Conservation (phyloP, 2,113 vertebrate genomes). For the Leucopsar rothschildi region DNA sequence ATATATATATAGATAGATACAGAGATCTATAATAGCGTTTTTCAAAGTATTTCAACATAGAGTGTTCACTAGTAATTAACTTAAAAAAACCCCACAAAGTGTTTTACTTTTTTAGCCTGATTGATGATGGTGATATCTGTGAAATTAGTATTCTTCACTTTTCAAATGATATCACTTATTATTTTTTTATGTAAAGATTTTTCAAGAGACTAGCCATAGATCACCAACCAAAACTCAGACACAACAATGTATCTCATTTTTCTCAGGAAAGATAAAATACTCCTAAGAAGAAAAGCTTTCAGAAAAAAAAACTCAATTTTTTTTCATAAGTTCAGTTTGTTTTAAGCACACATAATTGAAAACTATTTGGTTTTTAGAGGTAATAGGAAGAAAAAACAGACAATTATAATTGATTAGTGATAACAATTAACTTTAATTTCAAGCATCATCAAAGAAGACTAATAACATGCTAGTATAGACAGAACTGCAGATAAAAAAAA, state of each 20-base stretch:
- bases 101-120: background rate
- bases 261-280: background rate
- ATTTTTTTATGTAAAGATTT: background rate
- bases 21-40: background rate
- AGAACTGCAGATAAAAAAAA: background rate
- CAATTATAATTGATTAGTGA: background rate
- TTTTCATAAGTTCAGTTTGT: background rate
- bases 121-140: background rate
- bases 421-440: background rate
- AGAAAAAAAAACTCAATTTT: background rate
- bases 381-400: background rate
- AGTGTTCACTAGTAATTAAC: background rate
- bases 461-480: background rate
- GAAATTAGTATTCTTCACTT: background rate
- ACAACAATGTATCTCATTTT: background rate
- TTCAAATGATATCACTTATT: background rate
- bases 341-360: background rate
- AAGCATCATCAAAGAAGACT: background rate
- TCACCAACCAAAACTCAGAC: background rate
- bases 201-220: background rate
- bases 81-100: fast-evolving
- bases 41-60: background rate
- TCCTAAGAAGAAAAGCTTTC: background rate
- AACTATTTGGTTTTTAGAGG: background rate
- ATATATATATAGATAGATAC: background rate